Conservation (phyloP, 1,140 invertebrate genomes). For the Zophobas atratus region DNA sequence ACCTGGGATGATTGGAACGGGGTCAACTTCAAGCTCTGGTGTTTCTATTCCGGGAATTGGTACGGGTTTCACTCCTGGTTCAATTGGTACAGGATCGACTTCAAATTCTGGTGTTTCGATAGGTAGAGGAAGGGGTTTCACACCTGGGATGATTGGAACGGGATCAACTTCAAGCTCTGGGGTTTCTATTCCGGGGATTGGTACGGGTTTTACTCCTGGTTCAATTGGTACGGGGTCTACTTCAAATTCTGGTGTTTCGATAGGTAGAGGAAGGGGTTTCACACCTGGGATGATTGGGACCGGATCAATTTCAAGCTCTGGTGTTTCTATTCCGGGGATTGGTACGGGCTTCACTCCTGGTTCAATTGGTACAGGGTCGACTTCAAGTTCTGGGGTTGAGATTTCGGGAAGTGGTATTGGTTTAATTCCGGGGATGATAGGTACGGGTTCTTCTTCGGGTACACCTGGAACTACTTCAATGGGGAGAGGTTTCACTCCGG, state of each 20-base stretch:
- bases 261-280: neutral
- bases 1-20: constrained; percentile 2
- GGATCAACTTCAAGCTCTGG: neutral
- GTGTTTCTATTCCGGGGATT: constrained; percentile 4
- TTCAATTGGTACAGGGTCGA: constrained; percentile 1
- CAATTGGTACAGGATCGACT: neutral
- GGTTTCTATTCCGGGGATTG: neutral
- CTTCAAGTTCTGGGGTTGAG: constrained; percentile 3
- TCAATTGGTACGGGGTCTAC: neutral
- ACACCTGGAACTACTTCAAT: neutral
- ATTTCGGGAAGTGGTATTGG: constrained; percentile 3
- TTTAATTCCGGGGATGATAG: constrained; percentile 4
- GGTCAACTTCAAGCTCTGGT: neutral
- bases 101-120: neutral
- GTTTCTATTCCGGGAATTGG: neutral
- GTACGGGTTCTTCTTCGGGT: neutral
- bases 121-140: no score
- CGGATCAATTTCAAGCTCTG: constrained; percentile 2
- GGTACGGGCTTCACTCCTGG: constrained; percentile 16
- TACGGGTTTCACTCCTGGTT: neutral
- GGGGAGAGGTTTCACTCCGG: neutral
- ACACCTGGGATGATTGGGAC: neutral
- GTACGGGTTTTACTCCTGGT: constrained; percentile 7
- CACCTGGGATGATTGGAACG: neutral
- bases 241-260: neutral